Conservation (phyloP, 2,797 vertebrate genomes). For the Avahi laniger region DNA sequence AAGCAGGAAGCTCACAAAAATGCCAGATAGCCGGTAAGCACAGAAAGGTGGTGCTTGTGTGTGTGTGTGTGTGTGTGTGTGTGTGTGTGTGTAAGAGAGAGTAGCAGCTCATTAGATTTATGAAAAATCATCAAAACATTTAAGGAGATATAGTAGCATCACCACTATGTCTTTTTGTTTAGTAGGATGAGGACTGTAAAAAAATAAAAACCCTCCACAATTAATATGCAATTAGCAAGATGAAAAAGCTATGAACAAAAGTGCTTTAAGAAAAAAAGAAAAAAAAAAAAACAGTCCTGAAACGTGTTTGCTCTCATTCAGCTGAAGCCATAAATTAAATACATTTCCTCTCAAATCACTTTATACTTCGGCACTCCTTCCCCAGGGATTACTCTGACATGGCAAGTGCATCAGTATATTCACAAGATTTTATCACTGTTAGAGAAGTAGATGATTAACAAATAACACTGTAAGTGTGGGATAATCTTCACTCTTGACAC, state of each 20-base stretch:
- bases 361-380: slow-evolving; percentile 62
- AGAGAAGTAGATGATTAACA: slow-evolving; percentile 64
- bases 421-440: slow-evolving; percentile 62
- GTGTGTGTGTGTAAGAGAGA: background rate
- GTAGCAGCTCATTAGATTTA: slow-evolving; percentile 54
- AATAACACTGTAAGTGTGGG: slow-evolving; percentile 59
- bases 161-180: slow-evolving; percentile 67
- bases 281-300: slow-evolving; percentile 57
- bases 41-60: slow-evolving; percentile 43
- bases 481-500: slow-evolving; percentile 42
- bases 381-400: slow-evolving; percentile 71
- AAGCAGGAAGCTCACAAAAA: slow-evolving; percentile 76
- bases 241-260: slow-evolving; percentile 59
- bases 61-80: background rate
- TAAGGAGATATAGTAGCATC: slow-evolving; percentile 44
- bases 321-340: slow-evolving; percentile 65
- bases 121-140: slow-evolving; percentile 73
- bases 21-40: slow-evolving; percentile 59
- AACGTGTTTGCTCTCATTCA: slow-evolving; percentile 51
- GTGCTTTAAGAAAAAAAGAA: slow-evolving; percentile 32
- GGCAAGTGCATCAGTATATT: slow-evolving; percentile 64
- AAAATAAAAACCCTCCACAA: slow-evolving; percentile 53
- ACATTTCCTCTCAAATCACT: slow-evolving; percentile 66
- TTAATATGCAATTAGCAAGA: slow-evolving; percentile 62
- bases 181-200: slow-evolving; percentile 43